Evolutionary conservation across 1,140 invertebrate genomes (phyloP), one percentile per base, ranked within the genome.

Genomic region (Chionoecetes opilio): DNA sequence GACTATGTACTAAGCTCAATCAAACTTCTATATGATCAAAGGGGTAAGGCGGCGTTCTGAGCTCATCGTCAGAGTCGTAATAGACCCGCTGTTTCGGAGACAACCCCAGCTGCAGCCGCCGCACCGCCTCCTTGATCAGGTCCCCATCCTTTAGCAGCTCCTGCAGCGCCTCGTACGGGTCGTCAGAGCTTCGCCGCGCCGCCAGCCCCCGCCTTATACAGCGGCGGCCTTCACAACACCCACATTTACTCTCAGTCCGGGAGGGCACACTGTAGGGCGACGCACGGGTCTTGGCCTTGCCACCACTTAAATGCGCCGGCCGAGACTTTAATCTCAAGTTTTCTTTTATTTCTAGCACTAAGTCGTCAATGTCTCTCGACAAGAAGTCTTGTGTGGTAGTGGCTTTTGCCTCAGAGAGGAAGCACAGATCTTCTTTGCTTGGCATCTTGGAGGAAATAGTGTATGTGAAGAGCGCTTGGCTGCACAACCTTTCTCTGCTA

Each of bases 121-220:
- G 97, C 2, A 98, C 98, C 6, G 98, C 98, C 96, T 98, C 98
- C 96, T 98, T 98, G 63, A 98, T 98, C n/a, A 98, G 97, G 94
- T 97, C 97, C 82, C 98, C 98, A 94, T 98, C 97, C 75, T 97
- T 97, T 29, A 98, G 96, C 31, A 98, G 96, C 93, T 97, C 97
- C 96, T 98, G 98, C 34, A 98, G 97, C 89, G 98, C 97, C 97
- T 98, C 98, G 96, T 98, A 98, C 0, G 98, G 98, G 96, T 98
- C 98, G 53, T 98, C 97, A 86, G 97, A 96, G 46, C 96, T 82
- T 96, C 97, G 34, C 94, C 96, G 95, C 41, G 90, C 63, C 41
- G 95, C 91, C 75, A 93, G 37, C 11, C 91, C 93, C 91, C 95
- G 88, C 35, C 96, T 82, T 53, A 96, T 94, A 93, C 96, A 96